Percentiles rank a stretch among this genome's conserved stretches.
These are phyloP conservation scores for Paedocypris sp. DNA, from an alignment of 2,113 vertebrate genomes.

Conservation along the genomic window DNA sequence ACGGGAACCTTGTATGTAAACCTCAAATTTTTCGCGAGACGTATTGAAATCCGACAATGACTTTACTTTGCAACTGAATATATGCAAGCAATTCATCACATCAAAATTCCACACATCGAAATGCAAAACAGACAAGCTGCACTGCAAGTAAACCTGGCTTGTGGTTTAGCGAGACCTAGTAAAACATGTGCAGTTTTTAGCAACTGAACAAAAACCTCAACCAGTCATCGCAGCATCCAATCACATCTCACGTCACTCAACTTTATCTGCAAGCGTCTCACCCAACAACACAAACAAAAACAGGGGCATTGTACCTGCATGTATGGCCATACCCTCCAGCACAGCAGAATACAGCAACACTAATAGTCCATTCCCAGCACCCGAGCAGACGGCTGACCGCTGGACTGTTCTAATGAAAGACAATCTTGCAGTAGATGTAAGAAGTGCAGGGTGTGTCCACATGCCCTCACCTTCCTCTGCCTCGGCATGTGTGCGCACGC, in stretches of 20 bases:
- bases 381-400: not conserved
- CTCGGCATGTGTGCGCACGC: conserved; percentile 51
- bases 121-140: no score
- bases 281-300: not conserved
- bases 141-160: no score
- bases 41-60: no score
- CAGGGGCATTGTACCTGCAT: conserved; percentile 47
- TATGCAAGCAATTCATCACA: no score
- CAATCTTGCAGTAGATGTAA: not conserved
- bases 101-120: no score
- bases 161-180: no score
- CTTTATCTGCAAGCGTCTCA: conserved; percentile 2
- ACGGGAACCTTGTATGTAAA: no score
- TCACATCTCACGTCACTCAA: conserved; percentile 8
- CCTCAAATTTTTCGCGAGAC: no score
- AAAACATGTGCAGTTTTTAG: no score
- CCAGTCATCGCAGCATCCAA: no score
- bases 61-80: no score
- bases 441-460: conserved; percentile 13
- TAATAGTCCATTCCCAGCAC: conserved; percentile 39
- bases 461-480: conserved; percentile 25
- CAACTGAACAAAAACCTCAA: no score
- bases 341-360: conserved; percentile 25
- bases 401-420: not conserved
- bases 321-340: conserved; percentile 52